phyloP scores from a whole-genome alignment of 2,888 invertebrate genomes.

The Tipula vernalis region DNA sequence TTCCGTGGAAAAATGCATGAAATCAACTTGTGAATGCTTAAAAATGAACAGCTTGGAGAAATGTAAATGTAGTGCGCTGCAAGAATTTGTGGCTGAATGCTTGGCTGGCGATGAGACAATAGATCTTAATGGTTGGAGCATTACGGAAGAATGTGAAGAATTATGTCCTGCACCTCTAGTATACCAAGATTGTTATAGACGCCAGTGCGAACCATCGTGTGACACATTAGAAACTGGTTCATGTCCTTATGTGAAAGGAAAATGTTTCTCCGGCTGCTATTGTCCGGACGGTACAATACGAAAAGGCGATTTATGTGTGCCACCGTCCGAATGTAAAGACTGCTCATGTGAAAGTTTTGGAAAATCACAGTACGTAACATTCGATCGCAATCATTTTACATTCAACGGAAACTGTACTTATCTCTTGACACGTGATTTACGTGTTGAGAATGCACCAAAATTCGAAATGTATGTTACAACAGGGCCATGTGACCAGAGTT shows the following conservation, averaged over 20 bases:
- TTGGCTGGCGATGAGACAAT: conserved; percentile 47
- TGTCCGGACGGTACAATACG: conserved; percentile 64
- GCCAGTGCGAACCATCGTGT: conserved; percentile 68
- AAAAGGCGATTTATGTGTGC: conserved; percentile 53
- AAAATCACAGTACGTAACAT: conserved; percentile 68
- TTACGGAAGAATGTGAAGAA: conserved; percentile 56
- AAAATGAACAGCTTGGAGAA: conserved; percentile 27
- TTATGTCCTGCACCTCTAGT: conserved; percentile 61
- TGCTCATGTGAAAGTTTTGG: conserved; percentile 67
- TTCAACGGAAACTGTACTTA: conserved; percentile 80
- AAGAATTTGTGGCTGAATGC: conserved; percentile 62
- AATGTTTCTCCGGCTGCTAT: conserved; percentile 74
- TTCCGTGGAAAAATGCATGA: conserved; percentile 59
- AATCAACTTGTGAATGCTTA: conserved; percentile 62
- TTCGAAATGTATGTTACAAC: conserved; percentile 47
- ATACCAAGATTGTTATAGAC: conserved; percentile 70
- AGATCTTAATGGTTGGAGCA: conserved; percentile 59
- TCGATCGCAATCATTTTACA: conserved; percentile 66
- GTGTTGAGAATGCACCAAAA: conserved; percentile 27
- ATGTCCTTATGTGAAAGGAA: conserved; percentile 50
- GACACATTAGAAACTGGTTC: conserved; percentile 42
- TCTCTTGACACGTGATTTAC: conserved; percentile 59
- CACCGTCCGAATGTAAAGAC: conserved; percentile 60
- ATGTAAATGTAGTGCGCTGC: conserved; percentile 59
- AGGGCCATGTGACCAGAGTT: conserved; percentile 39